These are phyloP conservation scores for Eucera pruinosa DNA, from an alignment of 2,888 invertebrate genomes.

Conservation along the genomic window DNA sequence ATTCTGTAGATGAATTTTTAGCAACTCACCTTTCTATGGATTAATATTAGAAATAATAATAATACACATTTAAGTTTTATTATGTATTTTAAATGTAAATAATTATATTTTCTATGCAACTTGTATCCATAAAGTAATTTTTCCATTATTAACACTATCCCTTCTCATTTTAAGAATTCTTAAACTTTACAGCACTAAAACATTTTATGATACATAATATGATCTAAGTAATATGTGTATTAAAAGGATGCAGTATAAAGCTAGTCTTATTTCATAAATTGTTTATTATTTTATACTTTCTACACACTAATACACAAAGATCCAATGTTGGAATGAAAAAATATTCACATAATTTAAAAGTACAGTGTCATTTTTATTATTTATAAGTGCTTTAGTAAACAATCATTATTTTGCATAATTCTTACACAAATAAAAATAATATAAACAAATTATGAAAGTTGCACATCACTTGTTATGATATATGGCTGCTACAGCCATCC, in stretches of 20 bases:
- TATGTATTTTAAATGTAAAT: slow-evolving; percentile 29
- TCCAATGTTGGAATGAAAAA: slow-evolving; percentile 73
- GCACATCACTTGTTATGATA: slow-evolving; percentile 15
- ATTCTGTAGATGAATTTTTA: slow-evolving; percentile 98
- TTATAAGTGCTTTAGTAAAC: slow-evolving; percentile 26
- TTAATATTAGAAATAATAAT: slow-evolving; percentile 32
- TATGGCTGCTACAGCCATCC: not conserved
- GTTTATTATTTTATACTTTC: slow-evolving; percentile 61
- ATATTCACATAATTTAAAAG: slow-evolving; percentile 55
- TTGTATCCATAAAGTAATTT: not conserved
- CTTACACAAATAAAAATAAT: slow-evolving; percentile 32
- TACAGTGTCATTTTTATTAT: slow-evolving; percentile 33
- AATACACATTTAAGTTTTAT: slow-evolving; percentile 12
- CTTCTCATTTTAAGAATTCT: not conserved
- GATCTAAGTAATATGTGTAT: not conserved
- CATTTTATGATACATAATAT: not conserved
- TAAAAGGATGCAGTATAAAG: not conserved
- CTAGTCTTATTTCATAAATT: slow-evolving; percentile 8
- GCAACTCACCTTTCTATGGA: slow-evolving; percentile 90
- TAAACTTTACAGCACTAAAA: not conserved
- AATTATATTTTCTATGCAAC: slow-evolving; percentile 26
- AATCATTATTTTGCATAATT: slow-evolving; percentile 27
- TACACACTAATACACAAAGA: slow-evolving; percentile 58
- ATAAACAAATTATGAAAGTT: slow-evolving; percentile 39
- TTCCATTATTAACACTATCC: not conserved